Evolutionary conservation across 2,797 vertebrate genomes (phyloP), one percentile per base, ranked within the genome.

Genomic region (Thaleichthys pacificus): DNA sequence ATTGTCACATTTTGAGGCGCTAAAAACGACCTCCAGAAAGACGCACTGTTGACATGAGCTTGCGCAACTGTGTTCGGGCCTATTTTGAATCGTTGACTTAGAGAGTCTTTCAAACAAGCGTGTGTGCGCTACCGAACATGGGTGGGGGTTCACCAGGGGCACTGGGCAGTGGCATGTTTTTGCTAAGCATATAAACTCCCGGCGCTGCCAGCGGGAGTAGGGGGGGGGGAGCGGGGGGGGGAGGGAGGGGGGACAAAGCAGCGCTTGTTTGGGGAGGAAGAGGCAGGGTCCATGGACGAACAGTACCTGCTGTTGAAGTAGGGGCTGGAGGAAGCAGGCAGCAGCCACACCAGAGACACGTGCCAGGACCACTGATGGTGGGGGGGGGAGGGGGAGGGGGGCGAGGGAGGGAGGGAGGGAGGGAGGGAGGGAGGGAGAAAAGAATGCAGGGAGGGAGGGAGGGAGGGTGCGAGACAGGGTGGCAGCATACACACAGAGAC

Each of bases 221-320:
- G 17, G 61, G 60, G 17, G 61, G 24, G 8, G 68, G 56, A 24
- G 24, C 24, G 24, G 24, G 1, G 24, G 24, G 28, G 6, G 57
- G 47, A 68, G 70, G 70, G 68, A 74, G 79, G 84, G 84, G 77
- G 78, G 81, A 94, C 92, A 95, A 93, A 94, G 93, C 86, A 67
- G 70, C 74, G 78, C 91, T 93, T 95, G 94, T 94, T 89, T 86
- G 76, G 84, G 74, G 87, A 84, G 86, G 83, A 83, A 85, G 83
- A 90, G 91, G 89, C 84, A 82, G 87, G 87, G 87, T 87, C 75
- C 79, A 58, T 82, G 81, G 83, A 86, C 85, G 88, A 91, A 89
- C 90, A 92, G 91, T 92, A 94, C 91, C 89, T 93, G 91, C 89
- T 93, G 89, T 92, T 93, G 86, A 89, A 91, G 89, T 85, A 84